These are phyloP conservation scores for Halictus quadricinctus DNA, from an alignment of 2,888 invertebrate species.

Conservation along the genomic window DNA sequence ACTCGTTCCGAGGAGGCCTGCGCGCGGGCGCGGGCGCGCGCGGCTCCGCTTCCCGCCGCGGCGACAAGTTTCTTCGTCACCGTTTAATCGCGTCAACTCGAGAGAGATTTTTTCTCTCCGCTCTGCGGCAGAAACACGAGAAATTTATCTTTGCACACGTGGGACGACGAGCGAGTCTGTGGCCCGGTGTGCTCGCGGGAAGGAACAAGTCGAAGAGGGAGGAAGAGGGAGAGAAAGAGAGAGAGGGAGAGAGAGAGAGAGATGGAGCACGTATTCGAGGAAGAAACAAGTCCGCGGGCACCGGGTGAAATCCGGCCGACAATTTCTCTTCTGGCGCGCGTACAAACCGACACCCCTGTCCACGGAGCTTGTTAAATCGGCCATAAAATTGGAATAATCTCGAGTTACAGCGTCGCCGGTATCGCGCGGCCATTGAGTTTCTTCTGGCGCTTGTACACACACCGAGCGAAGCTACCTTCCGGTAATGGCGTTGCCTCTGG, in stretches of 20 bases:
- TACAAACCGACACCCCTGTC: conserved; percentile 38
- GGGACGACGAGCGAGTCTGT: background rate
- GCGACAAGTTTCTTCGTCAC: conserved; percentile 36
- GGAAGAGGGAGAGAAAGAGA: background rate
- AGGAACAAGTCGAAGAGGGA: background rate
- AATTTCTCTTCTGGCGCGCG: conserved; percentile 38
- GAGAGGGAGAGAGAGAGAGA: background rate
- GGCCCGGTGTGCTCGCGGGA: background rate
- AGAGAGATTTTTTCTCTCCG: conserved; percentile 21
- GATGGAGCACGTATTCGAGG: background rate
- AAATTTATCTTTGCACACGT: conserved; percentile 1
- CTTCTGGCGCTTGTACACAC: conserved; percentile 56
- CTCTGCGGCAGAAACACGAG: background rate
- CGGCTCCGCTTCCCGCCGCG: conserved; percentile 6
- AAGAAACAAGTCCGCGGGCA: conserved; percentile 13
- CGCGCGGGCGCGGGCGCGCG: background rate
- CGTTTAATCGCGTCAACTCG: conserved; percentile 16
- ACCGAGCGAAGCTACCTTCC: conserved; percentile 50
- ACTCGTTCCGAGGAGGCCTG: conserved; percentile 65
- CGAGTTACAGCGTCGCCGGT: conserved; percentile 70
- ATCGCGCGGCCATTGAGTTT: conserved; percentile 62
- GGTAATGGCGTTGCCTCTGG: conserved; percentile 64
- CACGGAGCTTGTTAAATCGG: conserved; percentile 75
- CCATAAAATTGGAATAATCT: conserved; percentile 77
- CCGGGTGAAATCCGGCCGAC: conserved; percentile 23